phyloP scores from a whole-genome alignment of 2,888 invertebrate genomes.

The Ormyrus thymus region DNA sequence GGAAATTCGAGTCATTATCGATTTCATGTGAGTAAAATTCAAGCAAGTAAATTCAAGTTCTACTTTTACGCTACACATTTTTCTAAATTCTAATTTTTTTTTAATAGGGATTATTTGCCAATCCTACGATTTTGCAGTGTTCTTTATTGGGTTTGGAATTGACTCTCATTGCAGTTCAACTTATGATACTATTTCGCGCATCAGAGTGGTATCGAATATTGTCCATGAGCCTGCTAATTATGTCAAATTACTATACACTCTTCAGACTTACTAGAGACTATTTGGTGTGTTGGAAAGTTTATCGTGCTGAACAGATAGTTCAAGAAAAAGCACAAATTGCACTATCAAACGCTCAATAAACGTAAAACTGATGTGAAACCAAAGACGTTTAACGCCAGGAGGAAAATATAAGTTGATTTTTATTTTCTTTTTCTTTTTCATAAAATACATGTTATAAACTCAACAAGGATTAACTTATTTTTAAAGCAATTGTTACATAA shows the following conservation, averaged over 20 bases:
- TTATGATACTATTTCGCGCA: conserved; percentile 86
- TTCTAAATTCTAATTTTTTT: conserved; percentile 53
- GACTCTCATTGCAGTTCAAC: conserved; percentile 83
- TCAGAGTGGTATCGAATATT: conserved; percentile 95
- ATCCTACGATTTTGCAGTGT: conserved; percentile 87
- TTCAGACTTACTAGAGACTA: conserved; percentile 93
- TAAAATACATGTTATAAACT: conserved; percentile 55
- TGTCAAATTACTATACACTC: conserved; percentile 93
- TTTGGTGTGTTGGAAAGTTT: conserved; percentile 88
- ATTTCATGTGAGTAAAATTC: conserved; percentile 86
- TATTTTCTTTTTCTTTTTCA: conserved; percentile 47
- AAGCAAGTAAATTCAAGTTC: not conserved
- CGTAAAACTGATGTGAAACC: conserved; percentile 39
- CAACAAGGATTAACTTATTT: conserved; percentile 48
- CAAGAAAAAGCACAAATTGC: conserved; percentile 77
- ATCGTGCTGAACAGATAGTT: conserved; percentile 83
- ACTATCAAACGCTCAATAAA: conserved; percentile 49
- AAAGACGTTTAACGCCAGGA: conserved; percentile 50
- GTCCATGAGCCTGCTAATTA: conserved; percentile 88
- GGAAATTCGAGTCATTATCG: conserved; percentile 86
- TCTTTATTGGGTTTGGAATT: conserved; percentile 84
- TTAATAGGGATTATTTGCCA: conserved; percentile 89
- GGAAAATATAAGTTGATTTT: conserved; percentile 55
- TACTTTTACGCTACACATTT: not conserved
- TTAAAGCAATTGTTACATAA: conserved; percentile 19